Evolutionary conservation across 2,888 invertebrate genomes (phyloP), one percentile per base, ranked within the genome.

Genomic region (Sussaba pulchella): DNA sequence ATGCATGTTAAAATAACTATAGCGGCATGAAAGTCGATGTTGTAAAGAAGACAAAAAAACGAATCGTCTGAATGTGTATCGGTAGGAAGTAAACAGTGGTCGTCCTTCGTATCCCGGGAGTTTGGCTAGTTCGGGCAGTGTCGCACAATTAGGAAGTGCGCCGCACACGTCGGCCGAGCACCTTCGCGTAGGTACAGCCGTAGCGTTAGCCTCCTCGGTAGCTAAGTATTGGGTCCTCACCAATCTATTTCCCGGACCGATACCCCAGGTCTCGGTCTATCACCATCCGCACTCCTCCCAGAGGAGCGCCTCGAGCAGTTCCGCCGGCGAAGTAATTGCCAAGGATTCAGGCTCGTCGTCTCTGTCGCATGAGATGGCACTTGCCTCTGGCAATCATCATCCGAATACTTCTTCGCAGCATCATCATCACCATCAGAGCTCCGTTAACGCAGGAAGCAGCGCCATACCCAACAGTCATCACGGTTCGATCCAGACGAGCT

Each of bases 171-270:
- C 91, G 79, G 84, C 90, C 76, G 91, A 90, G 77, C 91, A 92
- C 86, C 91, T 91, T 82, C 92, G 92, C 82, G 92, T 92, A 90
- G 92, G 92, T 91, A 92, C 92, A 87, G 94, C 94, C 73, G 95
- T 96, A 88, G 95, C 96, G 89, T 94, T 96, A 93, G 92, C 92
- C 78, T 95, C 95, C 90, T 95, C 94, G 93, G 96, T 96, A 89
- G 96, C 96, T 84, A 96, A 96, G 92, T 96, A 96, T 92, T 96
- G 96, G 96, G 96, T 96, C 90, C 94, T 97, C 91, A 96, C 96
- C 82, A 96, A 96, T 94, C 93, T 96, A 85, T 95, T 96, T 90
- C 96, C 96, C 72, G 95, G 95, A 76, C 95, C 96, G 66, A 94
- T 96, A 91, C 95, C 96, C 78, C 96, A 96, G 93, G 96, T 96